A percentile compares a stretch with the other conserved stretches of the same genome.
Conservation (phyloP, 2,113 vertebrate genomes). For the Phaethon lepturus region DNA sequence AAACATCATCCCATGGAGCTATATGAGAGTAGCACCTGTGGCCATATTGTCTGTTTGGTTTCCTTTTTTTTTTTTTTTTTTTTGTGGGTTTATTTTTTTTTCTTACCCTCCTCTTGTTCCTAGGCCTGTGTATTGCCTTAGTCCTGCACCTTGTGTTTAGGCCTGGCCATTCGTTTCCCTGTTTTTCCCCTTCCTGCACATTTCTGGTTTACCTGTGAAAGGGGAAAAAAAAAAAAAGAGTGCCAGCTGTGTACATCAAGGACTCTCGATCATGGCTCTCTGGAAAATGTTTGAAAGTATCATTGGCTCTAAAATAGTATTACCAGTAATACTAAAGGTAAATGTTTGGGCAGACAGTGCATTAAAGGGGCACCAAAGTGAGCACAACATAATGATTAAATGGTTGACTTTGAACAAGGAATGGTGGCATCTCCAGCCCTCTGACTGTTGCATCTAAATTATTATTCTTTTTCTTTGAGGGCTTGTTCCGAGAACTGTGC, state of each 20-base stretch:
- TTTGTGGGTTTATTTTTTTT: too few relatives aligned
- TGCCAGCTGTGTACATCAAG: not conserved
- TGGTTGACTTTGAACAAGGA: not conserved
- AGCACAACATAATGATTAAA: not conserved
- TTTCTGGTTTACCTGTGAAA: not conserved
- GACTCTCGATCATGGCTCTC: not conserved
- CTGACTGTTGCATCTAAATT: not conserved
- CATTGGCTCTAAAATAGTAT: not conserved
- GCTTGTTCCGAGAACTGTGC: not conserved
- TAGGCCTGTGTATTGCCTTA: not conserved
- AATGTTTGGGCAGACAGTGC: not conserved
- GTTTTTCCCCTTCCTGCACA: accelerated
- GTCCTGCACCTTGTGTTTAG: not conserved
- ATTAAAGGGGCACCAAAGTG: not conserved
- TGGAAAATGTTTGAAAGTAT: not conserved
- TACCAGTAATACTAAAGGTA: not conserved
- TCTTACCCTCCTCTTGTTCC: not conserved
- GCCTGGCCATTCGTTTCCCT: not conserved
- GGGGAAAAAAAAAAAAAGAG: not conserved
- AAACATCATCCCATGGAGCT: not conserved
- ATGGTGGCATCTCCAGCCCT: not conserved
- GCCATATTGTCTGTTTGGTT: not conserved
- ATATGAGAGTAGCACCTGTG: not conserved
- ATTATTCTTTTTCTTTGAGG: not conserved
- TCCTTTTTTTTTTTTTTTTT: too few relatives aligned